These are phyloP conservation scores for Tridacna crocea DNA, from an alignment of 2,888 invertebrate genomes.

Conservation along the genomic window DNA sequence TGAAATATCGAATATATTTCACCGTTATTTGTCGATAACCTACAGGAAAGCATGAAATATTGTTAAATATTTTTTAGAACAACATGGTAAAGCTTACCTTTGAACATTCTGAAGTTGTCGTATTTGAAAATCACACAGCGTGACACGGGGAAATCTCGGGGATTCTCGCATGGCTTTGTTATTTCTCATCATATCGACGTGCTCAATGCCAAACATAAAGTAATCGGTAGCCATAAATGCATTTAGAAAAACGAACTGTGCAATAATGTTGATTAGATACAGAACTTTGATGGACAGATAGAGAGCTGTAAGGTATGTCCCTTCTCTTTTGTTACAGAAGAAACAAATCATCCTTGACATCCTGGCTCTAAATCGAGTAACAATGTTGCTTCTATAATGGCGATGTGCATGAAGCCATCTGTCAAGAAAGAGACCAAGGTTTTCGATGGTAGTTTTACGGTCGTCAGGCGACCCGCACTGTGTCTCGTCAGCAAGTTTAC, in stretches of 20 bases:
- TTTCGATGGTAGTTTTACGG: slow-evolving; percentile 46
- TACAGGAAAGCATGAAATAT: too few species aligned
- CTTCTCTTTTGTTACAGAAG: slow-evolving; percentile 52
- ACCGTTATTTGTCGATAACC: too few species aligned
- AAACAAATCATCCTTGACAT: slow-evolving; percentile 52
- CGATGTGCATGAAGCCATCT: slow-evolving; percentile 59
- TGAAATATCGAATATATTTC: too few species aligned
- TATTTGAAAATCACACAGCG: slow-evolving; percentile 66
- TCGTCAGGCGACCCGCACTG: slow-evolving; percentile 48
- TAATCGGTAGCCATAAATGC: slow-evolving; percentile 58
- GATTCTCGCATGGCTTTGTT: slow-evolving; percentile 44
- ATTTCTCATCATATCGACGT: slow-evolving; percentile 37
- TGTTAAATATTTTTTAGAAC: not conserved
- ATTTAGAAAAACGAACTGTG: slow-evolving; percentile 65
- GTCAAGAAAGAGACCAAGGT: slow-evolving; percentile 58
- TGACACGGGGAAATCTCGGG: slow-evolving; percentile 63
- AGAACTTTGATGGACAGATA: slow-evolving; percentile 61
- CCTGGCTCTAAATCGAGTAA: slow-evolving; percentile 34
- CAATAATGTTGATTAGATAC: slow-evolving; percentile 58
- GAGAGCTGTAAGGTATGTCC: slow-evolving; percentile 59
- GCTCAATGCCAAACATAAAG: slow-evolving; percentile 58
- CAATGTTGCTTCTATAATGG: slow-evolving; percentile 48
- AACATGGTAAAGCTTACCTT: slow-evolving; percentile 2
- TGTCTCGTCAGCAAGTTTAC: slow-evolving; percentile 37
- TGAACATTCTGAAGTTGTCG: slow-evolving; percentile 63